Conservation (phyloP, 2,888 invertebrate genomes). For the Ferdinandea cuprea region DNA sequence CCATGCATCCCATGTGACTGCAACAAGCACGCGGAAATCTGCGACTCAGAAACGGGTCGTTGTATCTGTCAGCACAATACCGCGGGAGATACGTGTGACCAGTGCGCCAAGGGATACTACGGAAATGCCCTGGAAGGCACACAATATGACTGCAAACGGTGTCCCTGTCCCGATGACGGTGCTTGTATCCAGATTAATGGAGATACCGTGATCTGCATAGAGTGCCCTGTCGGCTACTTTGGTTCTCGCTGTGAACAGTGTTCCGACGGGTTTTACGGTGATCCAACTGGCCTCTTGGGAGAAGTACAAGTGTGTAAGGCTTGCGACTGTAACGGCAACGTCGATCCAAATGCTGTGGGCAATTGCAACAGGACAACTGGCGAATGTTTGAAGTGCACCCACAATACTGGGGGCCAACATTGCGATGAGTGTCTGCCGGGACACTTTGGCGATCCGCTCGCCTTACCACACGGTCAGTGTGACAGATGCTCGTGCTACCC, state of each 20-base stretch:
- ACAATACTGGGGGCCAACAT: conserved; percentile 95
- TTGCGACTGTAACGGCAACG: conserved; percentile 97
- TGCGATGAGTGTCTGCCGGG: conserved; percentile 97
- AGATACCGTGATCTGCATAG: conserved; percentile 94
- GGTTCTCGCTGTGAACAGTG: conserved; percentile 95
- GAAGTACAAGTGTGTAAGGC: conserved; percentile 89
- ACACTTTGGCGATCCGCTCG: conserved; percentile 96
- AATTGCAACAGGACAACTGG: conserved; percentile 98
- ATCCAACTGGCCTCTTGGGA: conserved; percentile 89
- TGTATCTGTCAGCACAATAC: conserved; percentile 99
- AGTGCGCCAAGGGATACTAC: conserved; percentile 96
- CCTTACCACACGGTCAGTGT: conserved; percentile 95
- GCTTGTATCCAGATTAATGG: conserved; percentile 95
- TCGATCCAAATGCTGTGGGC: conserved; percentile 97
- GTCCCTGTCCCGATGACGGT: conserved; percentile 97
- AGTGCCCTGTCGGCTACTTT: conserved; percentile 96
- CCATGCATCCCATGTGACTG: conserved; percentile 98
- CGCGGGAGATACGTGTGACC: conserved; percentile 96
- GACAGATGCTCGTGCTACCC: conserved; percentile 94
- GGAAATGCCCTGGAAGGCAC: conserved; percentile 96
- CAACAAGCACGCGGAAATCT: conserved; percentile 97
- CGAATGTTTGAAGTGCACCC: conserved; percentile 97
- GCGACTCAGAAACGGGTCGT: conserved; percentile 96
- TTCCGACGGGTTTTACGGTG: conserved; percentile 97
- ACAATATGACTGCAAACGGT: conserved; percentile 93